phyloP scores from a whole-genome alignment of 2,113 vertebrate species.

The Petrocephalus zakoni region DNA sequence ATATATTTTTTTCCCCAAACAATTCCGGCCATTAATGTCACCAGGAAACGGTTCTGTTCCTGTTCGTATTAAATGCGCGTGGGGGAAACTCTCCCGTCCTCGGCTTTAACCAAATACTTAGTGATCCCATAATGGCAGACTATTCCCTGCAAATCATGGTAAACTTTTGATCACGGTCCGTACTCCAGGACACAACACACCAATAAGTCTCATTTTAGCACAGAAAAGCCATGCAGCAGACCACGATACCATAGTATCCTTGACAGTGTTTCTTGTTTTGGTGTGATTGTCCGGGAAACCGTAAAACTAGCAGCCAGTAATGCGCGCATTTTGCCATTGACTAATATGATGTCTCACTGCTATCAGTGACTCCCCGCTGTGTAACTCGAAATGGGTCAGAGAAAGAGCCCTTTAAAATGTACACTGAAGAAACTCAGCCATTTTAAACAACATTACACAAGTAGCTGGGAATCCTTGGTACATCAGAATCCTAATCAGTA shows the following conservation, averaged over 20 bases:
- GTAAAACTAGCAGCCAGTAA: neutral
- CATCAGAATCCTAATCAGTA: neutral
- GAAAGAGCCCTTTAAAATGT: neutral
- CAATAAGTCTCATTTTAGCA: neutral
- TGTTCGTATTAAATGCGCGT: neutral
- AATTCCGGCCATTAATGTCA: neutral
- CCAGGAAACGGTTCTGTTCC: neutral
- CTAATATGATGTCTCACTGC: neutral
- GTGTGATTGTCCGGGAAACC: neutral
- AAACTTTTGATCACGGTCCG: neutral
- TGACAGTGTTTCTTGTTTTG: neutral
- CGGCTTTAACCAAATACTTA: neutral
- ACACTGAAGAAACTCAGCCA: neutral
- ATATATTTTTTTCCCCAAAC: neutral
- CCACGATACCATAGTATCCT: neutral
- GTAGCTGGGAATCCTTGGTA: neutral
- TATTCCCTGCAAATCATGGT: neutral
- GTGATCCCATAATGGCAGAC: neutral
- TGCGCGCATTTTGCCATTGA: neutral
- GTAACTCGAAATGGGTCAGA: neutral
- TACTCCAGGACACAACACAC: neutral
- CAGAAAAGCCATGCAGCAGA: neutral
- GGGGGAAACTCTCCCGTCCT: neutral
- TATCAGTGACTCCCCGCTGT: neutral
- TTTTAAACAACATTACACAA: neutral